A percentile compares a stretch with the other conserved stretches of the same genome.
Evolutionary conservation across 2,113 vertebrate species (phyloP).

Genomic region (Galbula dea): DNA sequence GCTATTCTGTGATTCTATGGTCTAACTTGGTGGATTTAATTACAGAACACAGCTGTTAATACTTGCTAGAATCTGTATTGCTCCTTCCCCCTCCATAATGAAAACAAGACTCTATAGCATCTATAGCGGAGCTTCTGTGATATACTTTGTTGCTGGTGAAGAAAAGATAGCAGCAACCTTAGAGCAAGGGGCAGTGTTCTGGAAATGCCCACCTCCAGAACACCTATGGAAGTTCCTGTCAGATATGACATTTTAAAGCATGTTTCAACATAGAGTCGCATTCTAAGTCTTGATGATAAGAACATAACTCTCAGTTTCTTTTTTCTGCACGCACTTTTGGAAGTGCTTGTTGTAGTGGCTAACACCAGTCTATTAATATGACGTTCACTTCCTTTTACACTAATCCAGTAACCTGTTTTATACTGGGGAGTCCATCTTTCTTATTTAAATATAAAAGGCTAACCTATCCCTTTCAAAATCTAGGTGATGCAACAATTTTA

Average conservation of each 20-base stretch:
- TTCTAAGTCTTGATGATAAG: neutral
- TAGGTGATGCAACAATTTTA: neutral
- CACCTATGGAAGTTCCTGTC: neutral
- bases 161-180: neutral
- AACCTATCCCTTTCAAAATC: neutral
- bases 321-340: neutral
- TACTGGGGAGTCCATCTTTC: neutral
- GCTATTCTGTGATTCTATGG: neutral
- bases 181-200: neutral
- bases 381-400: neutral
- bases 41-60: neutral
- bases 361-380: constrained; percentile 7
- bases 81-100: neutral
- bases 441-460: neutral
- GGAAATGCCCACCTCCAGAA: neutral
- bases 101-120: neutral
- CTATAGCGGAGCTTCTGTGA: neutral
- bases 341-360: neutral
- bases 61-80: neutral
- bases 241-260: neutral
- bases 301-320: neutral
- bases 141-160: neutral
- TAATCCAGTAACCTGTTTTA: neutral
- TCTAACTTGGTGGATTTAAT: neutral
- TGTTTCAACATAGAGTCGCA: neutral